Percentiles rank a stretch among this genome's conserved stretches.
Conservation (phyloP, 2,113 vertebrate species). For the Austrofundulus limnaeus region DNA sequence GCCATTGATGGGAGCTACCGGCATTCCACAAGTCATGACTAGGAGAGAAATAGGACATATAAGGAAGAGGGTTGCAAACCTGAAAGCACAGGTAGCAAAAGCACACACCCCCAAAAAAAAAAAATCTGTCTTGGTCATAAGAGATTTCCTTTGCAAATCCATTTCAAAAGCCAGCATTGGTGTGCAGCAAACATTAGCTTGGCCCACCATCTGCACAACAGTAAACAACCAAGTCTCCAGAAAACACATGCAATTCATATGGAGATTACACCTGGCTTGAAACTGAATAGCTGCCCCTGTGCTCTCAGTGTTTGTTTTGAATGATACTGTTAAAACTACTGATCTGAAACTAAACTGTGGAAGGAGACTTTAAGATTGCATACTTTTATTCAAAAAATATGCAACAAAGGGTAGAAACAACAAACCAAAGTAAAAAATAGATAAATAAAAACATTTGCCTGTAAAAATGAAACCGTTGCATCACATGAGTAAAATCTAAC, state of each 20-base stretch:
- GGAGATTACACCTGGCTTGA: conserved; percentile 62
- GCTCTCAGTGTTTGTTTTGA: background rate
- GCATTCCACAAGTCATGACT: conserved; percentile 95
- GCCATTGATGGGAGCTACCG: conserved; percentile 87
- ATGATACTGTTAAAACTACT: conserved; percentile 16
- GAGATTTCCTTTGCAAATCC: conserved; percentile 34
- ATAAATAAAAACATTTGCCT: background rate
- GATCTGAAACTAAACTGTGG: conserved; percentile 8
- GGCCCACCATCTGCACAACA: conserved; percentile 44
- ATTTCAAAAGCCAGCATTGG: conserved; percentile 22
- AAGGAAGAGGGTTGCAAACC: background rate
- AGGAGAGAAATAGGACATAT: background rate
- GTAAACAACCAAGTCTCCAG: conserved; percentile 53
- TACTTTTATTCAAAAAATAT: conserved; percentile 13
- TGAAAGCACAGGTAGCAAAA: conserved; percentile 3
- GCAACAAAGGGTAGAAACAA: background rate
- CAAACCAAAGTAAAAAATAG: background rate
- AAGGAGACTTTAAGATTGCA: conserved; percentile 15
- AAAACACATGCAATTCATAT: conserved; percentile 52
- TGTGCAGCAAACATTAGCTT: conserved; percentile 60
- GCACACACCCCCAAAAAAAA: too few species aligned
- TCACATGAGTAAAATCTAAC: too few species aligned
- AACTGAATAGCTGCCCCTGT: conserved; percentile 25
- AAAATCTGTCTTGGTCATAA: background rate
- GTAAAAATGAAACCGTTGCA: background rate